Percentiles rank a stretch among this genome's conserved stretches.
These are phyloP conservation scores for Drosophila lacicola DNA, from an alignment of 2,888 invertebrate genomes.

Conservation along the genomic window DNA sequence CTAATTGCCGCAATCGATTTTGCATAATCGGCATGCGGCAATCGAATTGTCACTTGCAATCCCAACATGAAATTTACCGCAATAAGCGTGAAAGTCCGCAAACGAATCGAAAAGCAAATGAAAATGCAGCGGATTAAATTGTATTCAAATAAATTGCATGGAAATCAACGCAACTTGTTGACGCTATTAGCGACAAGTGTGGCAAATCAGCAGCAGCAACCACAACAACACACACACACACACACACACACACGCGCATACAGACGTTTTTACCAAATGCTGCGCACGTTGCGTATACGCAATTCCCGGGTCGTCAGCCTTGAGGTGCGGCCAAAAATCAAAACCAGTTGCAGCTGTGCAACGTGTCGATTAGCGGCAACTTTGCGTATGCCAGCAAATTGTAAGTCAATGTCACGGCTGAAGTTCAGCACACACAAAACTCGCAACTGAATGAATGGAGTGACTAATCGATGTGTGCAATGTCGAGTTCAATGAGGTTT, in stretches of 20 bases:
- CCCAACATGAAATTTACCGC: slow-evolving; percentile 46
- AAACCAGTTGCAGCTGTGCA: slow-evolving; percentile 67
- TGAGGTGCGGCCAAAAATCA: slow-evolving; percentile 36
- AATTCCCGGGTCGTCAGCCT: slow-evolving; percentile 57
- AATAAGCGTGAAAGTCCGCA: slow-evolving; percentile 62
- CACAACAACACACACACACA: slow-evolving; percentile 2
- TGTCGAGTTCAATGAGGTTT: slow-evolving; percentile 43
- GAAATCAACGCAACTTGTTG: slow-evolving; percentile 58
- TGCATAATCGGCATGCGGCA: slow-evolving; percentile 61
- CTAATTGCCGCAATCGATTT: slow-evolving; percentile 57
- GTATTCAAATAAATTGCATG: slow-evolving; percentile 47
- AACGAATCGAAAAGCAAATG: slow-evolving; percentile 46
- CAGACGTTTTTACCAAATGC: slow-evolving; percentile 17
- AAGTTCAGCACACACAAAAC: slow-evolving; percentile 52
- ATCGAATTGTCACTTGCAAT: slow-evolving; percentile 53
- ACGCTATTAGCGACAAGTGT: slow-evolving; percentile 64
- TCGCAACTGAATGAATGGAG: slow-evolving; percentile 34
- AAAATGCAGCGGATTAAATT: slow-evolving; percentile 40
- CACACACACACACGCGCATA: neutral
- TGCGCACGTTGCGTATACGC: slow-evolving; percentile 70
- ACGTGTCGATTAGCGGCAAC: slow-evolving; percentile 52
- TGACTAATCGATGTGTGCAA: slow-evolving; percentile 38
- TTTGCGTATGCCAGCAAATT: slow-evolving; percentile 47
- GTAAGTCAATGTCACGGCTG: slow-evolving; percentile 72
- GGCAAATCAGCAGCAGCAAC: slow-evolving; percentile 48